A percentile compares a stretch with the other conserved stretches of the same genome.
Conservation (phyloP, 2,888 invertebrate genomes). For the Oscheius sp. region DNA sequence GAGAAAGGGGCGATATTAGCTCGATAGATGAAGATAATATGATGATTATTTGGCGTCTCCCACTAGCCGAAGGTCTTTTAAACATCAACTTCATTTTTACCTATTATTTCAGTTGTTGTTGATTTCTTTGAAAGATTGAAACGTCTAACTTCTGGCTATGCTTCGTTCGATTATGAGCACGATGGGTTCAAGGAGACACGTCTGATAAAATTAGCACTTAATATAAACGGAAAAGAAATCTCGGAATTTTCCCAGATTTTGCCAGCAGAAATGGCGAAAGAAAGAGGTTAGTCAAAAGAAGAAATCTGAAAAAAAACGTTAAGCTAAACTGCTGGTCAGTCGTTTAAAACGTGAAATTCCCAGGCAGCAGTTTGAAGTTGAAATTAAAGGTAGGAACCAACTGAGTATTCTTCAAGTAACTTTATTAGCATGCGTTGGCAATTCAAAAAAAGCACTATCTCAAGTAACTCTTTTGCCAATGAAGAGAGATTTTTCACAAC, state of each 20-base stretch:
- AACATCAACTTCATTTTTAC: neutral
- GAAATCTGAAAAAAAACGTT: too few relatives aligned
- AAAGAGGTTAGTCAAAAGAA: constrained; percentile 57
- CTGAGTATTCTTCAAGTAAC: neutral
- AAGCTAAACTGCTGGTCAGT: too few relatives aligned
- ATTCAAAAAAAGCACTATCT: constrained; percentile 60
- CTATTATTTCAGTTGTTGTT: constrained; percentile 78
- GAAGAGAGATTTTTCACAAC: constrained; percentile 64
- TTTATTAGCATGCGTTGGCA: constrained; percentile 48
- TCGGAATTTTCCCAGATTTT: constrained; percentile 65
- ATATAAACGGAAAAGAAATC: constrained; percentile 77
- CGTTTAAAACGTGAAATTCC: constrained; percentile 64
- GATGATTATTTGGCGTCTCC: constrained; percentile 84
- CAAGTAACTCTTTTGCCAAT: constrained; percentile 59
- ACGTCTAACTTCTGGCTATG: constrained; percentile 89
- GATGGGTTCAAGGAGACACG: constrained; percentile 81
- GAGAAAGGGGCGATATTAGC: constrained; percentile 62
- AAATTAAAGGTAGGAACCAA: constrained; percentile 38
- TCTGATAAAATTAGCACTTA: constrained; percentile 82
- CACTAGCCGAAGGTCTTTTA: constrained; percentile 80
- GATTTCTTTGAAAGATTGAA: constrained; percentile 91
- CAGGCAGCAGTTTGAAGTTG: constrained; percentile 64
- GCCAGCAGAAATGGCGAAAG: constrained; percentile 55
- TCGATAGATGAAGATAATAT: constrained; percentile 80
- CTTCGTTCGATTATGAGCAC: constrained; percentile 90